phyloP scores from a whole-genome alignment of 2,113 vertebrate species.

The Alligator mississippiensis region DNA sequence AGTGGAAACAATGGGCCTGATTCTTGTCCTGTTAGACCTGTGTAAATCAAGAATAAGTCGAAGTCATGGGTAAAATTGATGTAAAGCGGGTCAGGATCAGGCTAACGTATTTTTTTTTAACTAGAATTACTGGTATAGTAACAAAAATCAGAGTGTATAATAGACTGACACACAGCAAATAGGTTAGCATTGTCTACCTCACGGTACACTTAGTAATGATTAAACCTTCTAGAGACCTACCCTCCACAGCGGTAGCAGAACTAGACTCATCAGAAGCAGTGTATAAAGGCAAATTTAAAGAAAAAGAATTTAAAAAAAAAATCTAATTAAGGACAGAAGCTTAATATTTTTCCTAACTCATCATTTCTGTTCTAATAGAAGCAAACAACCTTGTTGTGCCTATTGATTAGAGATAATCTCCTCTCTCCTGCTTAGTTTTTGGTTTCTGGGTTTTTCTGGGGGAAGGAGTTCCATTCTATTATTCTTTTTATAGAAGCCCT shows the following conservation, averaged over 20 bases:
- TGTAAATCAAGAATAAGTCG: background rate
- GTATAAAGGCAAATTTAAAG: constrained; percentile 23
- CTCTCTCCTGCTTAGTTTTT: background rate
- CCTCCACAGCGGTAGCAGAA: constrained; percentile 35
- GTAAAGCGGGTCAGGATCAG: background rate
- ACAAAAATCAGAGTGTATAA: background rate
- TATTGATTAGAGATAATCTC: constrained; percentile 19
- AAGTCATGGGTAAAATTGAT: background rate
- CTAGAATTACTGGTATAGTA: background rate
- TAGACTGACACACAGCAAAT: background rate
- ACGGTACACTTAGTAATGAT: background rate
- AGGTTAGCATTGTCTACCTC: background rate
- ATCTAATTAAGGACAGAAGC: constrained; percentile 12
- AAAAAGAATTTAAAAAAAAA: background rate
- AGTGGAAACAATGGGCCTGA: background rate
- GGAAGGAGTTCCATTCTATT: constrained; percentile 55
- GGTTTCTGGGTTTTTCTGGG: background rate
- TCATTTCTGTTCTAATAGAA: background rate
- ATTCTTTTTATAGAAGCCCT: constrained; percentile 55
- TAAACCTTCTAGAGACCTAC: background rate
- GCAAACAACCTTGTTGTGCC: background rate
- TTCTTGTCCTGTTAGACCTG: background rate
- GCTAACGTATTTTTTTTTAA: background rate
- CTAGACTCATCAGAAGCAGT: background rate
- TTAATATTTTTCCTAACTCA: constrained; percentile 11